A percentile compares a stretch with the other conserved stretches of the same genome.
Conservation (phyloP, 1,140 invertebrate species). For the Cydia strobilella region DNA sequence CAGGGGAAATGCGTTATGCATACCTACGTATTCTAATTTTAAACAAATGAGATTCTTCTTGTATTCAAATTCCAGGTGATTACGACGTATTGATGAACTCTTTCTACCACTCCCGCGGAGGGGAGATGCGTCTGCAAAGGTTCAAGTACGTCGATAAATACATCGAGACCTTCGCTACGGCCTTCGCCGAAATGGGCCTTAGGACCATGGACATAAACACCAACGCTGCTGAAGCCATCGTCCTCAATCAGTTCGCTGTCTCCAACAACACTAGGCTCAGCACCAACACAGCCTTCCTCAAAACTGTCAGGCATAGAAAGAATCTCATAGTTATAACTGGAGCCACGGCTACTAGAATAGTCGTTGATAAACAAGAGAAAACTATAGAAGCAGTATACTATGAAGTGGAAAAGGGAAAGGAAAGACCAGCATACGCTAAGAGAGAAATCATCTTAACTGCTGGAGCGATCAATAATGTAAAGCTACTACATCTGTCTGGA, state of each 20-base stretch:
- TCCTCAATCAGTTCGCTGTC: slow-evolving; percentile 78
- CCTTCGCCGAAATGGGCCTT: slow-evolving; percentile 71
- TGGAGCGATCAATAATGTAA: slow-evolving; percentile 82
- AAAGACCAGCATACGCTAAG: slow-evolving; percentile 74
- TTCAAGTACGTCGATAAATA: slow-evolving; percentile 67
- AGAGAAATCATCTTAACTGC: slow-evolving; percentile 84
- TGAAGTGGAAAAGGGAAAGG: slow-evolving; percentile 69
- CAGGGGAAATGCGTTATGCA: too few relatives aligned
- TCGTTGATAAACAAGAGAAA: slow-evolving; percentile 83
- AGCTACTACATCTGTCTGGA: slow-evolving; percentile 87
- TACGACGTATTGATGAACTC: slow-evolving; percentile 74
- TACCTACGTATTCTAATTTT: too few relatives aligned
- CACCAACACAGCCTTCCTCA: slow-evolving; percentile 82
- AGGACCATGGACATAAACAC: slow-evolving; percentile 66
- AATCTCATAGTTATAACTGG: slow-evolving; percentile 81
- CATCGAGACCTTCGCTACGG: slow-evolving; percentile 64
- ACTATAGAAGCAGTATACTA: slow-evolving; percentile 82
- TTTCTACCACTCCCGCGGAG: slow-evolving; percentile 69
- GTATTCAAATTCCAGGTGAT: slow-evolving; percentile 58
- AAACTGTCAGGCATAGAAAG: slow-evolving; percentile 76
- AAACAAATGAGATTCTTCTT: too few relatives aligned
- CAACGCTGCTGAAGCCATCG: slow-evolving; percentile 75
- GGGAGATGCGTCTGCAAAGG: slow-evolving; percentile 68
- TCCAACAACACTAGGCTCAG: slow-evolving; percentile 81
- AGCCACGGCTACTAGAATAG: slow-evolving; percentile 82